Conservation (phyloP, 35 echinoderm and acorn worm genomes). For the Ophiothrix spiculata region DNA sequence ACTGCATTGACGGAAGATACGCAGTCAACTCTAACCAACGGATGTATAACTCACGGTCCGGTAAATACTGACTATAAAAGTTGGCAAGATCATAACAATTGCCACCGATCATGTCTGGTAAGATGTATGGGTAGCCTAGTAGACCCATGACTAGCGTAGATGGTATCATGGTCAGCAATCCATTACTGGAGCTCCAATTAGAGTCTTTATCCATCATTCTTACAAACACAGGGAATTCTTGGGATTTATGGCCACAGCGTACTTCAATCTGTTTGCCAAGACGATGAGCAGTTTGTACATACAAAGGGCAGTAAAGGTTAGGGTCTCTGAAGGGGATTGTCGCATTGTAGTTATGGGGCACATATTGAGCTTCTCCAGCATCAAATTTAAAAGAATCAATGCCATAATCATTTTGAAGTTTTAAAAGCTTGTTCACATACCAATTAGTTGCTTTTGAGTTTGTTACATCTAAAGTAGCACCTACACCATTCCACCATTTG, state of each 20-base stretch:
- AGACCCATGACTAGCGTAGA: conserved; percentile 56
- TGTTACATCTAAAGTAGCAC: conserved; percentile 59
- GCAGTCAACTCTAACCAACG: conserved; percentile 73
- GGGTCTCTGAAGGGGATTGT: conserved; percentile 49
- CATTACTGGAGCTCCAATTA: conserved; percentile 68
- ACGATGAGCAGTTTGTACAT: conserved; percentile 35
- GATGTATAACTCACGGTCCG: conserved; percentile 71
- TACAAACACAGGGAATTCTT: conserved; percentile 71
- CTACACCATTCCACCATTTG: conserved; percentile 71
- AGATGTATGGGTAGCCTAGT: conserved; percentile 85
- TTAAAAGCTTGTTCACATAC: conserved; percentile 43
- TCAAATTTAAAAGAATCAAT: conserved; percentile 87
- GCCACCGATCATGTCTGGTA: conserved; percentile 67
- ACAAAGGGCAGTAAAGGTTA: conserved; percentile 54
- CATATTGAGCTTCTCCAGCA: conserved; percentile 57
- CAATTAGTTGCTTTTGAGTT: conserved; percentile 52
- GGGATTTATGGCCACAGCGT: conserved; percentile 68
- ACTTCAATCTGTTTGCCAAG: conserved; percentile 44
- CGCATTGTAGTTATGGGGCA: conserved; percentile 60
- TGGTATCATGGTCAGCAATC: conserved; percentile 71
- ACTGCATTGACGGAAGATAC: conserved; percentile 85
- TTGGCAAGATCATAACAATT: conserved; percentile 27
- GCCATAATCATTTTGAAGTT: conserved; percentile 30
- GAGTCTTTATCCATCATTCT: conserved; percentile 66
- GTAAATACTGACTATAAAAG: conserved; percentile 12